Evolutionary conservation across 1,140 invertebrate species (phyloP).

Genomic region (Drosophila bocqueti): DNA sequence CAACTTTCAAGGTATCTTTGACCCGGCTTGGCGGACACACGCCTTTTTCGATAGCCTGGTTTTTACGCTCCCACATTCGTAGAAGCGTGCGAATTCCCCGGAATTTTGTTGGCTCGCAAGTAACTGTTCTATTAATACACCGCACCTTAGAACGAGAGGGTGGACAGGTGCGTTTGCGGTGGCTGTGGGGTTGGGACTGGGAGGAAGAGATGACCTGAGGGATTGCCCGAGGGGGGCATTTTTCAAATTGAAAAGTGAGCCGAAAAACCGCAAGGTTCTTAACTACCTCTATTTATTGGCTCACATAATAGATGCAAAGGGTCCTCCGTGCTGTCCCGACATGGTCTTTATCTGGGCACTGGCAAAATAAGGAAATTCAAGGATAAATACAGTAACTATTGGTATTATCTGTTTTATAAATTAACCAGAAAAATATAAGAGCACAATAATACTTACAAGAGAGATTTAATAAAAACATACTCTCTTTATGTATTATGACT

Average conservation of each 20-base stretch:
- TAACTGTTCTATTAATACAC: constrained; percentile 37
- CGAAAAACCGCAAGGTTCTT: constrained; percentile 75
- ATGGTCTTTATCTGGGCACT: background rate
- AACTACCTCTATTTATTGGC: constrained; percentile 84
- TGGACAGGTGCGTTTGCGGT: background rate
- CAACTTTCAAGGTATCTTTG: constrained; percentile 32
- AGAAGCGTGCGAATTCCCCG: constrained; percentile 55
- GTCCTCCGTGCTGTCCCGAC: background rate
- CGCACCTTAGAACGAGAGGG: background rate
- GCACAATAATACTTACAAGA: background rate
- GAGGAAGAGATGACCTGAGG: background rate
- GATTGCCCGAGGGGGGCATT: constrained; percentile 44
- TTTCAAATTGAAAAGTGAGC: constrained; percentile 83
- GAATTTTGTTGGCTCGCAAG: constrained; percentile 8
- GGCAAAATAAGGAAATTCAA: background rate
- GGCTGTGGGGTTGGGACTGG: background rate
- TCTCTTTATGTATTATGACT: background rate
- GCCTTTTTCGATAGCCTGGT: constrained; percentile 16
- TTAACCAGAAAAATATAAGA: background rate
- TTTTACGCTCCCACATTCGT: constrained; percentile 46
- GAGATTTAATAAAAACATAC: background rate
- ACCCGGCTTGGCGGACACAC: background rate
- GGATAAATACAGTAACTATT: background rate
- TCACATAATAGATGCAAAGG: constrained; percentile 68
- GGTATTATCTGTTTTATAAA: background rate